A percentile compares a stretch with the other conserved stretches of the same genome.
These are phyloP conservation scores for Nasalis larvatus DNA, from an alignment of 2,113 vertebrate genomes.

Conservation along the genomic window DNA sequence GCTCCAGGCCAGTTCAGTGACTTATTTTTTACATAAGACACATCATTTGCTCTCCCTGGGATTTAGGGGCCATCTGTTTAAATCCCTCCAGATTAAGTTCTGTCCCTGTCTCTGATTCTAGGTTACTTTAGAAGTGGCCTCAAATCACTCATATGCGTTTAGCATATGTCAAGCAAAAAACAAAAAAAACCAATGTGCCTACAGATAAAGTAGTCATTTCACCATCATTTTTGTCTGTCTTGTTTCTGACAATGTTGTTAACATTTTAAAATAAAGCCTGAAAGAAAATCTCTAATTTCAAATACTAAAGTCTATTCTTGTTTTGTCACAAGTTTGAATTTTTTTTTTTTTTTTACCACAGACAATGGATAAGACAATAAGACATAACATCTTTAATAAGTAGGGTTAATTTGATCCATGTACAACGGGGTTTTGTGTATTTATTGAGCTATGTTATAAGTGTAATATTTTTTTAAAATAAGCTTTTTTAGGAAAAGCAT, in stretches of 20 bases:
- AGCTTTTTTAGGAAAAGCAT: conserved; percentile 17
- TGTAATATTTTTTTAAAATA: background rate
- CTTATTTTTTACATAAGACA: background rate
- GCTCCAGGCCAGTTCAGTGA: background rate
- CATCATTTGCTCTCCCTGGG: background rate
- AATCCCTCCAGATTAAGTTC: conserved; percentile 1
- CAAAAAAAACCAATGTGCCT: background rate
- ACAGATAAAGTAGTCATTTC: background rate
- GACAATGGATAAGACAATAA: background rate
- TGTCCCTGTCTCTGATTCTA: background rate
- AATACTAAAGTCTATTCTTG: background rate
- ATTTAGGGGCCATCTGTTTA: conserved; percentile 31
- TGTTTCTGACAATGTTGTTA: conserved; percentile 15
- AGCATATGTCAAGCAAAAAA: background rate
- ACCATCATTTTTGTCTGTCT: background rate
- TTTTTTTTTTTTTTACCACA: background rate
- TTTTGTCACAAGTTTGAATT: background rate
- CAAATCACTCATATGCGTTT: conserved; percentile 41
- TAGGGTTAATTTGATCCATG: background rate
- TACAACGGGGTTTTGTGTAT: background rate
- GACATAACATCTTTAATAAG: background rate
- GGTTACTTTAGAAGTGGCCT: conserved; percentile 13
- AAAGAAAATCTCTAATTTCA: conserved; percentile 21
- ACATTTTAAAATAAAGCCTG: conserved; percentile 10
- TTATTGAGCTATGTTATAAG: background rate